A percentile compares a stretch with the other conserved stretches of the same genome.
These are phyloP conservation scores for Glandiceps talaboti DNA, from an alignment of 53 echinoderm and acorn worm species.

Conservation along the genomic window DNA sequence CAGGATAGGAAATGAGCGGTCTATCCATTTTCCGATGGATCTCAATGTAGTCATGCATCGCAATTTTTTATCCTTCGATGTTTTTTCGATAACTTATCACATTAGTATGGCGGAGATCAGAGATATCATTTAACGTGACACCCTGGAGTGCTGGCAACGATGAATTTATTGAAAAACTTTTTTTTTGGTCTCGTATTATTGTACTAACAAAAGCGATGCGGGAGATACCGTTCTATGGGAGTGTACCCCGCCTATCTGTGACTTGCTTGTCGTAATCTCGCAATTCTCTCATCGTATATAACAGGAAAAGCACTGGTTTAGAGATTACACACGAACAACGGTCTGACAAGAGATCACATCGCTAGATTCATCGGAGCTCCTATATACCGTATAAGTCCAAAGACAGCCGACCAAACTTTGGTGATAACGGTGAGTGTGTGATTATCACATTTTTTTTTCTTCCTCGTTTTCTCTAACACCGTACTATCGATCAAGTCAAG, in stretches of 20 bases:
- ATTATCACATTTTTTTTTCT: too few relatives aligned
- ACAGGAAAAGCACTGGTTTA: not conserved
- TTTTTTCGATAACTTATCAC: too few relatives aligned
- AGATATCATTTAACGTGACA: not conserved
- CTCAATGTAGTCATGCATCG: not conserved
- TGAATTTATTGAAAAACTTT: not conserved
- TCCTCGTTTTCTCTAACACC: too few relatives aligned
- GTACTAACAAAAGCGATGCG: not conserved
- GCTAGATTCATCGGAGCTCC: too few relatives aligned
- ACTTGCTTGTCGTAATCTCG: not conserved
- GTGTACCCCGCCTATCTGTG: not conserved
- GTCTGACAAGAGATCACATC: not conserved
- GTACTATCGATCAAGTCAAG: too few relatives aligned
- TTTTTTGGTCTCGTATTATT: not conserved
- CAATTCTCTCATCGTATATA: not conserved
- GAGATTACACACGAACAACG: not conserved
- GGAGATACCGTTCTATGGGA: not conserved
- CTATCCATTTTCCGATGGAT: not conserved
- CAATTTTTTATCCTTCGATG: not conserved
- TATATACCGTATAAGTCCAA: too few relatives aligned
- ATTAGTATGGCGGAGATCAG: not conserved
- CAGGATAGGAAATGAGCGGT: not conserved
- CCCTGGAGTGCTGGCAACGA: not conserved
- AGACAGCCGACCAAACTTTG: too few relatives aligned
- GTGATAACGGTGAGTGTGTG: too few relatives aligned